These are phyloP conservation scores for Haplochromis vanheusdeni DNA, from an alignment of 2,113 vertebrate genomes.

Conservation along the genomic window DNA sequence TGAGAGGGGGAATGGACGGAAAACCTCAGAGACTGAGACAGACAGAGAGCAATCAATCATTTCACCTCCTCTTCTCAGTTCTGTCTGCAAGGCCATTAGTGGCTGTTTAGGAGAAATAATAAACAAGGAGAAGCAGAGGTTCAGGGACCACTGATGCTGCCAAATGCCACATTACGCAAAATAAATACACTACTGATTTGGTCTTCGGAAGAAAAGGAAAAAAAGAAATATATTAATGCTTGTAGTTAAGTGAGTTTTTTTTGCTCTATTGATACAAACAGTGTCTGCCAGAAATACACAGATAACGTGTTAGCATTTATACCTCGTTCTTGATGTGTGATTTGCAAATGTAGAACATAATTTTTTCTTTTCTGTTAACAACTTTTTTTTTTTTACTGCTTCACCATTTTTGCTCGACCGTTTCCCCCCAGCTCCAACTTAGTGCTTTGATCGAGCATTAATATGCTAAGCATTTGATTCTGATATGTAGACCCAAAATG, in stretches of 20 bases:
- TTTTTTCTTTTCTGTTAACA: neutral
- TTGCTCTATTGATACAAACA: neutral
- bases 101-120: slow-evolving; percentile 25
- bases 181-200: slow-evolving; percentile 47
- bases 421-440: neutral
- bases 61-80: neutral
- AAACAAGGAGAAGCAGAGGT: slow-evolving; percentile 20
- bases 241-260: neutral
- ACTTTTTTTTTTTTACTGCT: neutral
- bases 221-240: neutral
- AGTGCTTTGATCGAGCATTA: neutral
- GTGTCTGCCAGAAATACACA: neutral
- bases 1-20: neutral
- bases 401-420: neutral
- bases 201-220: neutral
- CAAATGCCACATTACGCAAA: slow-evolving; percentile 20
- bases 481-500: neutral
- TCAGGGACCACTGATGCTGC: neutral
- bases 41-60: slow-evolving; percentile 39
- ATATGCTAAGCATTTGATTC: neutral
- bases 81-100: slow-evolving; percentile 22
- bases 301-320: neutral
- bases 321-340: neutral
- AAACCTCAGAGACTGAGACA: neutral
- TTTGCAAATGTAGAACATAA: neutral